A percentile compares a stretch with the other conserved stretches of the same genome.
Evolutionary conservation across 2,797 vertebrate species (phyloP).

Genomic region (Tachyglossus aculeatus): DNA sequence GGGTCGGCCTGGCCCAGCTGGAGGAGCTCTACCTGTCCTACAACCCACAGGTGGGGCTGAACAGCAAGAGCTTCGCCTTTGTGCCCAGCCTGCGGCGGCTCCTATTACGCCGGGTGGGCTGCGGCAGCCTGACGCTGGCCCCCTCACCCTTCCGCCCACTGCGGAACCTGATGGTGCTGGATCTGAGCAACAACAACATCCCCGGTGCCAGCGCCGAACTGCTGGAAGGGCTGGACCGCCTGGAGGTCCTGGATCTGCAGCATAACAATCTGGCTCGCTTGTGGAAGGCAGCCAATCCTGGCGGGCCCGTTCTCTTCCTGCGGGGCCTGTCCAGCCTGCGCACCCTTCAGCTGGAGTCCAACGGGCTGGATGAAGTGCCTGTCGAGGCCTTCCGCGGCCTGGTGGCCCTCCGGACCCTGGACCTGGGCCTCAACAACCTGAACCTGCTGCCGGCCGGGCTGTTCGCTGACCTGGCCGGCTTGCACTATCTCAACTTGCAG

Average conservation of each 20-base stretch:
- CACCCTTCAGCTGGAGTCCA: constrained; percentile 84
- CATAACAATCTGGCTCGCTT: constrained; percentile 94
- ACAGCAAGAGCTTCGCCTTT: constrained; percentile 77
- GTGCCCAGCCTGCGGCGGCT: constrained; percentile 81
- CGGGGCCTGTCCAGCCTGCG: constrained; percentile 72
- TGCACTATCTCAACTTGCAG: constrained; percentile 80
- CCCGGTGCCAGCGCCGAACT: constrained; percentile 82
- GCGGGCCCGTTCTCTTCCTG: constrained; percentile 87
- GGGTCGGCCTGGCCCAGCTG: constrained; percentile 81
- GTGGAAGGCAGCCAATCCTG: constrained; percentile 89
- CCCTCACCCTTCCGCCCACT: constrained; percentile 86
- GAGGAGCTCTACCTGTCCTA: constrained; percentile 83
- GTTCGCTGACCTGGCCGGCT: constrained; percentile 81
- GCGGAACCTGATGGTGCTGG: constrained; percentile 81
- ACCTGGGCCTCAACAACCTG: constrained; percentile 84
- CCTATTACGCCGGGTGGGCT: constrained; percentile 81
- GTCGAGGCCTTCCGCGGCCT: constrained; percentile 76
- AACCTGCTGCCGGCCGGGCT: constrained; percentile 78
- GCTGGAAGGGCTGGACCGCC: constrained; percentile 79
- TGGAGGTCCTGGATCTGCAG: constrained; percentile 86
- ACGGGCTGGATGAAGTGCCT: constrained; percentile 93
- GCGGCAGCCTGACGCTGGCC: constrained; percentile 69
- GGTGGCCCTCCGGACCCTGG: constrained; percentile 74
- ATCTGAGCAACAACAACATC: constrained; percentile 95
- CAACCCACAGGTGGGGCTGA: constrained; percentile 79